Evolutionary conservation across 2,888 invertebrate genomes (phyloP).

Genomic region (Drosophila fungiperda): DNA sequence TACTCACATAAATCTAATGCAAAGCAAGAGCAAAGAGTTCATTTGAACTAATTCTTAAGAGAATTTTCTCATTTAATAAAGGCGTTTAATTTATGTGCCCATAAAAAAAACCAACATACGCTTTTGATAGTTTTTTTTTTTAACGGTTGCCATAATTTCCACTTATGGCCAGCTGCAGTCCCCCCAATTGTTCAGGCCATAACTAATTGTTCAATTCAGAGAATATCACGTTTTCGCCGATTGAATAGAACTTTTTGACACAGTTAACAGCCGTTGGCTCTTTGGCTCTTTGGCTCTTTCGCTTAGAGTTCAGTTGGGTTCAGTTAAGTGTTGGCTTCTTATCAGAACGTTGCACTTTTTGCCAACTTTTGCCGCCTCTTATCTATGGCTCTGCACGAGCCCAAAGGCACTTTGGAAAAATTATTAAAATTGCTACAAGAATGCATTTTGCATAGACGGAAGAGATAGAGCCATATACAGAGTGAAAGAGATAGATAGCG

Average conservation of each 20-base stretch:
- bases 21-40: not conserved
- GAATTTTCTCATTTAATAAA: not conserved
- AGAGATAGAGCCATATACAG: not conserved
- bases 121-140: constrained; percentile 1
- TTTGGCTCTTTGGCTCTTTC: constrained; percentile 44
- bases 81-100: not conserved
- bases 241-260: constrained; percentile 72
- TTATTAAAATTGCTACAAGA: constrained; percentile 73
- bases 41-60: not conserved
- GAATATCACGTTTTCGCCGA: constrained; percentile 56
- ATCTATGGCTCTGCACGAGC: constrained; percentile 63
- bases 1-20: not conserved
- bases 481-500: not conserved
- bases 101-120: not conserved
- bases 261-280: constrained; percentile 64
- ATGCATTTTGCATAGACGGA: constrained; percentile 60
- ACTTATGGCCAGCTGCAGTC: constrained; percentile 2
- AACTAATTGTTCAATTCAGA: constrained; percentile 50
- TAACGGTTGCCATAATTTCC: constrained; percentile 24
- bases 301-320: constrained; percentile 14
- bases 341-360: constrained; percentile 77
- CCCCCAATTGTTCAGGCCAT: not conserved
- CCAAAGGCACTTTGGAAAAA: constrained; percentile 57
- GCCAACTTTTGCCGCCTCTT: constrained; percentile 53
- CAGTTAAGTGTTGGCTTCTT: constrained; percentile 51